phyloP scores from a whole-genome alignment of 2,113 vertebrate species.

The Sphyrna mokarran region DNA sequence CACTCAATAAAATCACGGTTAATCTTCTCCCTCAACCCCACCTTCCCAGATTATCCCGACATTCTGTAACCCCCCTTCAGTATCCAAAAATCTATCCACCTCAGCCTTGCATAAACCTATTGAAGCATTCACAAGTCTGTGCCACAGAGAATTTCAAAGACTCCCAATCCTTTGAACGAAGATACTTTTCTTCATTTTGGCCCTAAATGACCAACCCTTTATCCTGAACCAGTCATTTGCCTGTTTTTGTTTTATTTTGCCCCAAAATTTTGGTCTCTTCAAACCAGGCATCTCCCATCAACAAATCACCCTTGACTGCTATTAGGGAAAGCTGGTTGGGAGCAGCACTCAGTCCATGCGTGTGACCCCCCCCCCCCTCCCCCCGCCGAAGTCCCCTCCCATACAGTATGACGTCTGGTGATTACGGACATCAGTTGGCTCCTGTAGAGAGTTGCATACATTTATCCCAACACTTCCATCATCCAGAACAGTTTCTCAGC shows the following conservation, averaged over 20 bases:
- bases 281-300: not conserved
- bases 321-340: not conserved
- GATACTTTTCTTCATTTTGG: not conserved
- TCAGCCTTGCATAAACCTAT: not conserved
- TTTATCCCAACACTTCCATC: not conserved
- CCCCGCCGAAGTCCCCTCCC: not conserved
- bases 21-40: not conserved
- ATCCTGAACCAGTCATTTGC: not conserved
- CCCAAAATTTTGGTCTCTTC: not conserved
- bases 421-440: no score
- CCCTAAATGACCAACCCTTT: not conserved
- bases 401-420: not conserved
- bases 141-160: not conserved
- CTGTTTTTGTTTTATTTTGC: not conserved
- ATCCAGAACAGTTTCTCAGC: not conserved
- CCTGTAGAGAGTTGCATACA: no score
- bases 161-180: not conserved
- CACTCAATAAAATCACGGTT: not conserved
- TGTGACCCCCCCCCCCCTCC: not conserved
- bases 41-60: not conserved
- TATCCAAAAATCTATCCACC: not conserved
- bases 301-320: not conserved
- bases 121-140: not conserved
- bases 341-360: not conserved
- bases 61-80: not conserved